Evolutionary conservation across 2,888 invertebrate species (phyloP), one percentile per base, ranked within the genome.

Genomic region (Prionchulus punctatus): DNA sequence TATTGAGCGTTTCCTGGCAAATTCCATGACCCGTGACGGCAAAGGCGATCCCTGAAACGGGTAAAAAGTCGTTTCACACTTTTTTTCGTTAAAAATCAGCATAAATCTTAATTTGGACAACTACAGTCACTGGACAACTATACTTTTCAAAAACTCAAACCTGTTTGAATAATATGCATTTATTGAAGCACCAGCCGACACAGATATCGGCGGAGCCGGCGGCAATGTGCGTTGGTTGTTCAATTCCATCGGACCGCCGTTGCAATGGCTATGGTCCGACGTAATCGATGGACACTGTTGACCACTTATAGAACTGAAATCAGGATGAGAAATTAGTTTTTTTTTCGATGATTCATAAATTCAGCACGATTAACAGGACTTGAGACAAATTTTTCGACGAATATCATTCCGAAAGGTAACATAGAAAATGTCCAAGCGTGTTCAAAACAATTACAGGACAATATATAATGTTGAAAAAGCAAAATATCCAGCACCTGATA

Each of bases 261-360:
- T 88, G 76, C 70, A 87, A 65, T 81, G 82, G 23, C 82, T 79
- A 66, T 83, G 60, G n/a, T 61, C 60, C 30, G 57, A 31, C 12
- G 53, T 52, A 83, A 57, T 7, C 15, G 3, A 7, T 18, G 18
- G 18, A 12, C 7, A 7, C 18, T 36, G 36, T 36, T 36, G 36
- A 36, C 36, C 36, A 18, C 36, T 36, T 7, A 36, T 7, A 18
- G 36, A 36, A 36, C 36, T 36, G 18, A 36, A 36, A 36, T n/a
- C n/a, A n/a, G n/a, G n/a, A n/a, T n/a, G n/a, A n/a, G n/a, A 42
- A n/a, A 42, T 36, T 36, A 12, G 7, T 36, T 36, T 36, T 36
- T 36, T 36, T 36, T 36, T 36, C 15, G 7, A 12, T 36, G 7
- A 12, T 36, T 36, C 15, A 15, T 36, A 12, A 12, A 36, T 7